Conservation (phyloP, 2,113 vertebrate genomes). For the Lophura nycthemera region DNA sequence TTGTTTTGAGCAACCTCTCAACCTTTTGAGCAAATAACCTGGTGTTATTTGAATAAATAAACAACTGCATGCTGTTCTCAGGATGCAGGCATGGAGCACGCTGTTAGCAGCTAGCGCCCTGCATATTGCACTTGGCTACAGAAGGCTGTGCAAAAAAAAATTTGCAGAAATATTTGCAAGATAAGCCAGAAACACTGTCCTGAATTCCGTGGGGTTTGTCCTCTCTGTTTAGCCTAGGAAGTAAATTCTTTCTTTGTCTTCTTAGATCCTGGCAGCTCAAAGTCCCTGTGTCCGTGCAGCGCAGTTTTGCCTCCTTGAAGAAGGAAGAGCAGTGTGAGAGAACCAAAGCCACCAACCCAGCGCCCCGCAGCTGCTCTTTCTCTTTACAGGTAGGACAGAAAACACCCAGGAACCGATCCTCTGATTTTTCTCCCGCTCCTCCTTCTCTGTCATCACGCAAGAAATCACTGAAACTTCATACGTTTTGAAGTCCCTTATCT, state of each 20-base stretch:
- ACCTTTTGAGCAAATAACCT: neutral
- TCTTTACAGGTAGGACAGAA: neutral
- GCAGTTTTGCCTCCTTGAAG: neutral
- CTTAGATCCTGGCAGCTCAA: neutral
- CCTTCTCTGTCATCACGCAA: neutral
- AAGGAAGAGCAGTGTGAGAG: neutral
- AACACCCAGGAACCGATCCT: neutral
- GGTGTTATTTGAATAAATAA: constrained; percentile 55
- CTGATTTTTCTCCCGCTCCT: neutral
- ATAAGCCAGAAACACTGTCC: neutral
- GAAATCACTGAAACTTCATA: too few species aligned
- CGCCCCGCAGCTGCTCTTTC: neutral
- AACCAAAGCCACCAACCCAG: neutral
- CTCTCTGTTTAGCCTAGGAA: neutral
- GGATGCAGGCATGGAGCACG: constrained; percentile 13
- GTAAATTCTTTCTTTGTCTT: neutral
- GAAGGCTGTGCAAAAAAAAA: neutral
- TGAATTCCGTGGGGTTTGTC: neutral
- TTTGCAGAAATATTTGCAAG: neutral
- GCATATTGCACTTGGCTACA: constrained; percentile 60
- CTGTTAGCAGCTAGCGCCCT: constrained; percentile 53
- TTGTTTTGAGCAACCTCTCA: neutral
- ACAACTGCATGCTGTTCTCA: constrained; percentile 45
- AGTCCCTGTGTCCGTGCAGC: neutral
- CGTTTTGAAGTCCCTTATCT: too few species aligned